Evolutionary conservation across 2,797 vertebrate genomes (phyloP), one percentile per base, ranked within the genome.

Genomic region (Meriones psammophilus): DNA sequence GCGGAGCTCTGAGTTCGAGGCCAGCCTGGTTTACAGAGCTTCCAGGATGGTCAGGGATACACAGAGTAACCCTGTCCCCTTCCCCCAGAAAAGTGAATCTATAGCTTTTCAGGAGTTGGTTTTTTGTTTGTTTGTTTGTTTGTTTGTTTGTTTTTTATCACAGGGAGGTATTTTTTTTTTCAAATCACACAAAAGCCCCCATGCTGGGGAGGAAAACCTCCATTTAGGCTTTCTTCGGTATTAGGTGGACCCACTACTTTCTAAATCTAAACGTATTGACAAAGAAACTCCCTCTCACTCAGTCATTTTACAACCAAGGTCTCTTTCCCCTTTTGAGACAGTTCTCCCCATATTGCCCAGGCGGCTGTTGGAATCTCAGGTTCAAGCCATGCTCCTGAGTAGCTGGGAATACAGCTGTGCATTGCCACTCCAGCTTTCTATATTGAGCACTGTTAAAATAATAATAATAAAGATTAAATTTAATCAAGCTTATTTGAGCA

Each of bases 161-260:
- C 18, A 50, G 8, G 28, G 28, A 68, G 17, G 14, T 68, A 42
- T 3, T 71, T 58, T 3, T 73, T 58, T 58, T 73, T 73, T 62
- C 12, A 74, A 33, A 76, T 62, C 9, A 46, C 1, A 46, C 36
- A 84, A 56, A 56, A 9, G 22, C 9, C 36, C 71, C 66, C 24
- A 62, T 33, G 13, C 28, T 78, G 81, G 56, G 77, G 85, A 96
- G 92, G 12, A 90, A 93, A 96, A 39, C 60, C 54, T 24, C 66
- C 8, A 56, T n/a, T 62, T 50, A 30, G n/a, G 10, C 28, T 76
- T 90, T 85, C 88, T 73, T 94, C 77, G 79, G 87, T 10, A 0
- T 92, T 95, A 92, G 83, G 71, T 93, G 76, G 89, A 85, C 39
- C 62, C 10, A 54, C 9, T 58, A 30, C 33, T 96, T 92, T 91